Evolutionary conservation across 1,140 invertebrate species (phyloP).

Genomic region (Colletes gigas): DNA sequence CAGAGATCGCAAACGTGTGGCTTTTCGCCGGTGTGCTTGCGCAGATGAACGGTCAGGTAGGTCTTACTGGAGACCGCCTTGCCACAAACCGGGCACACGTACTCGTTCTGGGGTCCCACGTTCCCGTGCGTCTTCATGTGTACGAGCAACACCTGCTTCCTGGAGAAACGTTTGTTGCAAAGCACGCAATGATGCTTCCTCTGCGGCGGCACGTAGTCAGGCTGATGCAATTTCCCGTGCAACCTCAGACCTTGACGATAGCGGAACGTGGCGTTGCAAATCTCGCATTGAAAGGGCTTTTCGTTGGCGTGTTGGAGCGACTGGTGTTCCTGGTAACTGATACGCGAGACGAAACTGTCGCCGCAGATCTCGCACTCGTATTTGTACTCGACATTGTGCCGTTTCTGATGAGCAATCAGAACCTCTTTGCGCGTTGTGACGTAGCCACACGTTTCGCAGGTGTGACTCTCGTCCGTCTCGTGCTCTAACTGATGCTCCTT

Average conservation of each 20-base stretch:
- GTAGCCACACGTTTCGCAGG: conserved; percentile 76
- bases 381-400: conserved; percentile 77
- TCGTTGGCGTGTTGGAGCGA: conserved; percentile 67
- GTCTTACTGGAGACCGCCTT: conserved; percentile 87
- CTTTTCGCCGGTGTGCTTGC: conserved; percentile 86
- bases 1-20: conserved; percentile 81
- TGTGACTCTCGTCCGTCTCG: conserved; percentile 62
- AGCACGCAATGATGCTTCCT: conserved; percentile 79
- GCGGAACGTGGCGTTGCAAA: conserved; percentile 80
- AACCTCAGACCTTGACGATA: conserved; percentile 80
- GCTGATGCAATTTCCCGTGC: conserved; percentile 82
- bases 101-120: conserved; percentile 76
- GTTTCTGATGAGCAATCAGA: conserved; percentile 72
- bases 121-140: conserved; percentile 78
- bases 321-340: conserved; percentile 77
- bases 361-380: conserved; percentile 87
- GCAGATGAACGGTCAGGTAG: conserved; percentile 90
- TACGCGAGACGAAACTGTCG: conserved; percentile 75
- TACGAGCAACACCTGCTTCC: conserved; percentile 79
- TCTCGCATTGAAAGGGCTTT: conserved; percentile 79
- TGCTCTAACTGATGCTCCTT: conserved; percentile 71
- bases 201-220: conserved; percentile 79
- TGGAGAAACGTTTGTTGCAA: conserved; percentile 79
- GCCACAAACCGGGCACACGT: conserved; percentile 88
- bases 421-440: conserved; percentile 71